phyloP scores from a whole-genome alignment of 2,797 vertebrate genomes.

The Poeciliopsis infans region DNA sequence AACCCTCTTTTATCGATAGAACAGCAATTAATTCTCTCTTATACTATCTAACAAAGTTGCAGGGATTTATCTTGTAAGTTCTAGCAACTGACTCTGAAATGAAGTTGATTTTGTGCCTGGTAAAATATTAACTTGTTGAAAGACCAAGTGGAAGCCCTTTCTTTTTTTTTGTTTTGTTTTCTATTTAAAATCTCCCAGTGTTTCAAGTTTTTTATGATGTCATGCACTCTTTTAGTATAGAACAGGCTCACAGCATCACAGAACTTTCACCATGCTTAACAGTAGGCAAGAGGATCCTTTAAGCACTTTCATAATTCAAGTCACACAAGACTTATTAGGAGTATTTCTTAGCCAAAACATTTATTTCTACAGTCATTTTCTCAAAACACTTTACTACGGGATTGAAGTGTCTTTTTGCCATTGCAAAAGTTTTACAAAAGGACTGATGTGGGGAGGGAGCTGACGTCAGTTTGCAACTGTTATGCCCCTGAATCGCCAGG shows the following conservation, averaged over 20 bases:
- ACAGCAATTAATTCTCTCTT: neutral
- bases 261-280: neutral
- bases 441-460: neutral
- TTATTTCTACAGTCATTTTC: neutral
- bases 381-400: neutral
- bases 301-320: neutral
- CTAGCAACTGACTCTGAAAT: neutral
- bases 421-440: neutral
- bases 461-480: neutral
- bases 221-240: neutral
- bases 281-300: neutral
- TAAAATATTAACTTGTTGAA: neutral
- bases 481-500: neutral
- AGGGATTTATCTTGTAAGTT: neutral
- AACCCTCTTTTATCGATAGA: neutral
- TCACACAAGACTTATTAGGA: neutral
- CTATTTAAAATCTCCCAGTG: neutral
- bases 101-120: neutral
- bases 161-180: neutral
- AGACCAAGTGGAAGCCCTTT: neutral
- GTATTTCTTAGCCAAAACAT: neutral
- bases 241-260: neutral
- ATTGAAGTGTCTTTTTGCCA: neutral
- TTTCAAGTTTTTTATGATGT: neutral
- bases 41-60: neutral